phyloP scores from a whole-genome alignment of 2,888 invertebrate species.

The Ditylenchus weischeri region DNA sequence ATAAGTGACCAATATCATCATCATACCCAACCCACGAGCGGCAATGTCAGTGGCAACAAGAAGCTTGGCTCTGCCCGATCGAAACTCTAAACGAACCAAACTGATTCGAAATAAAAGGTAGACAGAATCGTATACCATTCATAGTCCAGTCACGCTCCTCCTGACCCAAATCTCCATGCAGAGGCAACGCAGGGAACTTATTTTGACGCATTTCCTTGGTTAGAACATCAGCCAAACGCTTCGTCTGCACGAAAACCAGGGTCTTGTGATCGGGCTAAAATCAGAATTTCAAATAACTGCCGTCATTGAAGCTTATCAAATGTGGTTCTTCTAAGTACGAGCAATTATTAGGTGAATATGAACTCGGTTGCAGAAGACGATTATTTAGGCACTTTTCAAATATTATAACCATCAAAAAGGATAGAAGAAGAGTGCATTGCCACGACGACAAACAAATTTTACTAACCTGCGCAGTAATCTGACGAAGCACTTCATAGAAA shows the following conservation, averaged over 20 bases:
- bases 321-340: not conserved
- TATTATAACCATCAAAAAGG: not conserved
- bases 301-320: not conserved
- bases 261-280: constrained; percentile 74
- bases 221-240: constrained; percentile 88
- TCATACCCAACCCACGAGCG: constrained; percentile 64
- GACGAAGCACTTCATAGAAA: constrained; percentile 46
- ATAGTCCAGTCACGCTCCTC: constrained; percentile 69
- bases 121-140: too few species aligned
- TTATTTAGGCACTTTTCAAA: not conserved
- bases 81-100: constrained; percentile 75
- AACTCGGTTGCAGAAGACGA: constrained; percentile 1
- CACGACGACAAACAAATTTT: not conserved
- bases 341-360: too few species aligned
- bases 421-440: not conserved
- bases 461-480: constrained; percentile 39
- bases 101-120: too few species aligned
- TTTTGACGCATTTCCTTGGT: constrained; percentile 78
- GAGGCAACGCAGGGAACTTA: constrained; percentile 68
- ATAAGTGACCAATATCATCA: not conserved
- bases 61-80: constrained; percentile 77
- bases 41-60: constrained; percentile 93
- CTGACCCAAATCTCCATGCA: constrained; percentile 94
- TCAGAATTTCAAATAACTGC: not conserved
- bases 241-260: constrained; percentile 94